Percentiles rank a stretch among this genome's conserved stretches.
phyloP scores from a whole-genome alignment of 2,888 invertebrate species.

The Cephus pygmeus region DNA sequence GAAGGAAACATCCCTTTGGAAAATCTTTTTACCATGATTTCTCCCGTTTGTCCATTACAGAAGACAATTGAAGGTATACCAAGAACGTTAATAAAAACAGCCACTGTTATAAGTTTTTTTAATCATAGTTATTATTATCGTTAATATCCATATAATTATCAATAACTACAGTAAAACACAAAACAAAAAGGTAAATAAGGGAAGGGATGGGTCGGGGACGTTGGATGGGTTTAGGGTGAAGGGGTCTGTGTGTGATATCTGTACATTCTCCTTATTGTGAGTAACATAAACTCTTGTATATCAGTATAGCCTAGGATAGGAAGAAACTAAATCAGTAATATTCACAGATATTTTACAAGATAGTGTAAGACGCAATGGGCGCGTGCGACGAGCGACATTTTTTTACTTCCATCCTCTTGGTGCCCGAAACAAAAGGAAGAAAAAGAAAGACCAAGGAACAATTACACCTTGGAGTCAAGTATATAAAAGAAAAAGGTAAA shows the following conservation, averaged over 20 bases:
- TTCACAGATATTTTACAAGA: conserved; percentile 67
- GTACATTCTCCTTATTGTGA: conserved; percentile 65
- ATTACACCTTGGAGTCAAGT: background rate
- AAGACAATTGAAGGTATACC: background rate
- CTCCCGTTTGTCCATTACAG: background rate
- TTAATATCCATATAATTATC: conserved; percentile 67
- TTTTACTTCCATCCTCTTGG: background rate
- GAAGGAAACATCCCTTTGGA: background rate
- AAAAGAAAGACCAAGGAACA: background rate
- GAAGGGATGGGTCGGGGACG: background rate
- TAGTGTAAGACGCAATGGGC: conserved; percentile 45
- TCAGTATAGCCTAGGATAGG: conserved; percentile 63
- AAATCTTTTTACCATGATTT: background rate
- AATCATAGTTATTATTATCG: conserved; percentile 67
- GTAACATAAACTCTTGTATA: conserved; percentile 63
- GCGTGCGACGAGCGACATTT: background rate
- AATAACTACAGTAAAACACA: conserved; percentile 67
- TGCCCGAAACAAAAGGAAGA: conserved; percentile 12
- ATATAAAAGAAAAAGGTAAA: background rate
- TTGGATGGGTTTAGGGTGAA: background rate
- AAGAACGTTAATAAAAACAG: background rate
- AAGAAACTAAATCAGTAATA: conserved; percentile 66
- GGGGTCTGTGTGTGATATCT: conserved; percentile 54
- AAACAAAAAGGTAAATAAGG: conserved; percentile 56
- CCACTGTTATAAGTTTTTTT: conserved; percentile 45